Base-by-base conservation (phyloP, 1,140 invertebrate species). In the Rhysida immarginata region DNA sequence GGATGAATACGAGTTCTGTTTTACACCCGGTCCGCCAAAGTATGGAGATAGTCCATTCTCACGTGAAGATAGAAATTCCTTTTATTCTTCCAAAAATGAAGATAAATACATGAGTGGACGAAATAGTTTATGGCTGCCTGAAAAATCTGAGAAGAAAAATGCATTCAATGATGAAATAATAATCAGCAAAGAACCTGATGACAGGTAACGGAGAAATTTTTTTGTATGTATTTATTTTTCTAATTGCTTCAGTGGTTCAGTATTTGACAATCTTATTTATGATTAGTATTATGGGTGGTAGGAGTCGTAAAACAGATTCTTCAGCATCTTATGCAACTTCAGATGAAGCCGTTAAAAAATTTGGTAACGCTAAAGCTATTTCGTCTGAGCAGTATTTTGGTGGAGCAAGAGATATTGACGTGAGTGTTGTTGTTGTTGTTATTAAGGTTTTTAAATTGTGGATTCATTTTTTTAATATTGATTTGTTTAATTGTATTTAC, bases 351-450 rank as follows among this genome's bases (percentile, higher is more conserved):
- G 87, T 91, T 65, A 88, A 90, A 67, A 96, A 96, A 74, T 97
- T 96, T 71, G 92, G 88, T 23, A 83, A 84, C 65, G 93, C 95
- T 2, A 99, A 98, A 74, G 84, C 91, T 1, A 99, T 99, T 63
- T 96, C 92, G 56, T 98, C 95, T 0, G 90, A 95, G 67, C 92
- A 96, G 74, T 97, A 83, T 73, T 96, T 96, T 69, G 82, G 81
- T 2, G 84, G 87, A 59, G 77, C 78, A 60, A 69, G 74, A 58
- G 80, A 81, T 66, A 74, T 74, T 61, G 84, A 87, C 63, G 76
- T 78, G 67, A 69, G 67, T 65, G n/a, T n/a, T n/a, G n/a, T n/a
- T 43, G 26, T 26, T 18, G n/a, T 11, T 41, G 35, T n/a, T n/a
- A n/a, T n/a, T n/a, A n/a, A n/a, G n/a, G n/a, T n/a, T n/a, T n/a